Conservation (phyloP, 1,140 invertebrate species). For the Eriosoma lanigerum region DNA sequence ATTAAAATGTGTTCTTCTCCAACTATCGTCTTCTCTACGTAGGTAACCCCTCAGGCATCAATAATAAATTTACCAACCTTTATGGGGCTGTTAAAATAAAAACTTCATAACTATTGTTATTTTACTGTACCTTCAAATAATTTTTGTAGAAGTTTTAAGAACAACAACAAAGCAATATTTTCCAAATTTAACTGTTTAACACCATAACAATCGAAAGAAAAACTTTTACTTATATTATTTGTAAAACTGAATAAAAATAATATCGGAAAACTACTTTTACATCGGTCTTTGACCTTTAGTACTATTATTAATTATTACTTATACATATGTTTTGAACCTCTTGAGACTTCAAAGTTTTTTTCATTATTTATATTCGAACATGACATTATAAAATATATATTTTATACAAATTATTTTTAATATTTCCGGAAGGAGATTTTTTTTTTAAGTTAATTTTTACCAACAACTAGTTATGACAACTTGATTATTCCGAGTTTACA, state of each 20-base stretch:
- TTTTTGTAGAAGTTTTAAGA: neutral
- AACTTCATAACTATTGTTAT: no score
- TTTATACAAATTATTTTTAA: no score
- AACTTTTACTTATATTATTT: neutral
- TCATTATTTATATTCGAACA: no score
- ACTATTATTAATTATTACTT: no score
- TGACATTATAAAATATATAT: no score
- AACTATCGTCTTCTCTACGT: neutral
- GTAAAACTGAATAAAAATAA: slow-evolving; percentile 20
- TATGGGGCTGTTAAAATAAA: neutral
- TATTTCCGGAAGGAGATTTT: neutral
- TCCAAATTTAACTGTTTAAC: neutral
- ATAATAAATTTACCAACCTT: slow-evolving; percentile 12
- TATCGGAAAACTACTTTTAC: neutral
- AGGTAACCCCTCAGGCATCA: no score
- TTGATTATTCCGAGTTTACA: neutral
- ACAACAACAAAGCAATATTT: neutral
- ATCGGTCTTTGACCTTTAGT: no score
- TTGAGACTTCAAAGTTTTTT: no score
- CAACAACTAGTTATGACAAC: neutral
- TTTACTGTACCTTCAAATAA: neutral
- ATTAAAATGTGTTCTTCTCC: neutral
- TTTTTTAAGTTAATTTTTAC: neutral
- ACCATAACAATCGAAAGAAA: neutral
- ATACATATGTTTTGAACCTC: no score